Evolutionary conservation across 2,888 invertebrate species (phyloP).

Genomic region (Amphiduros pacificus): DNA sequence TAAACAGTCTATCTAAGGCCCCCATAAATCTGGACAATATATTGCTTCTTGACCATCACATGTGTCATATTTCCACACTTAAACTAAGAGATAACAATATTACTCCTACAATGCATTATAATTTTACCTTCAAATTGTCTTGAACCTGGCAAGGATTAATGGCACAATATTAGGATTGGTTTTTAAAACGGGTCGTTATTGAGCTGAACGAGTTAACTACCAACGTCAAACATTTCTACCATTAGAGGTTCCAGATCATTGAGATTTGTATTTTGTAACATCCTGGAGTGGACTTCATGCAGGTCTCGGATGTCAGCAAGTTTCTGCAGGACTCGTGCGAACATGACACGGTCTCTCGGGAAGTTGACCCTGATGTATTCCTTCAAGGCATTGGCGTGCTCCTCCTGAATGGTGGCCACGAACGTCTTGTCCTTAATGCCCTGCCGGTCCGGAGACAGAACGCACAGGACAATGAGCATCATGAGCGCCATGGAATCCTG

Average conservation of each 20-base stretch:
- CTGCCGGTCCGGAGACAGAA: constrained; percentile 48
- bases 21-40: no score
- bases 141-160: no score
- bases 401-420: constrained; percentile 44
- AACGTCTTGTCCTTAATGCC: constrained; percentile 31
- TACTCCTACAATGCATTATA: no score
- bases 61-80: no score
- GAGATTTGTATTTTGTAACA: constrained; percentile 89
- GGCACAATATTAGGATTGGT: no score
- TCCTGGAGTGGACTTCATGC: constrained; percentile 86
- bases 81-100: no score
- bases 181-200: no score
- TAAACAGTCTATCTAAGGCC: no score
- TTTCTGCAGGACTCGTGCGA: constrained; percentile 73
- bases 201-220: not conserved
- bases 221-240: constrained; percentile 90
- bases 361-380: constrained; percentile 41
- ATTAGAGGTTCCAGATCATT: constrained; percentile 86
- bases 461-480: constrained; percentile 47
- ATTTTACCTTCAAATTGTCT: no score
- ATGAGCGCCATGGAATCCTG: constrained; percentile 48
- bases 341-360: constrained; percentile 40
- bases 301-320: constrained; percentile 85
- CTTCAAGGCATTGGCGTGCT: constrained; percentile 44
- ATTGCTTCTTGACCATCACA: no score